phyloP scores from a whole-genome alignment of 2,797 vertebrate genomes.

The Mormyrops attenuatus region DNA sequence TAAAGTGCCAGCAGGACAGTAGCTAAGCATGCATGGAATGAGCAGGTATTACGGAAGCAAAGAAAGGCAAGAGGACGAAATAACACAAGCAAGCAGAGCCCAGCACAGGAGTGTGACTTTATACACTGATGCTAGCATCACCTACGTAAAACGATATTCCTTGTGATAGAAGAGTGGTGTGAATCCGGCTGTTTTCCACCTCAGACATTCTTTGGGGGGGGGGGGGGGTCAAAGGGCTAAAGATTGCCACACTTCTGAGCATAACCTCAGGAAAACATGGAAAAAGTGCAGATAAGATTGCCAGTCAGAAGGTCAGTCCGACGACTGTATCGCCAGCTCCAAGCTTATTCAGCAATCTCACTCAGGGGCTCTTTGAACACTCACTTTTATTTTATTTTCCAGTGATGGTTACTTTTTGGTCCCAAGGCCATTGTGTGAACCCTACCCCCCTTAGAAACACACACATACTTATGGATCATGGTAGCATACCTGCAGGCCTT shows the following conservation, averaged over 20 bases:
- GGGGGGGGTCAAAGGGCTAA: not conserved
- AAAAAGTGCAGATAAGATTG: conserved; percentile 17
- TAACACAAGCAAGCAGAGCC: conserved; percentile 47
- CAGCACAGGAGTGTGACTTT: conserved; percentile 38
- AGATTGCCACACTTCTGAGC: not conserved
- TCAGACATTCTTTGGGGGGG: not conserved
- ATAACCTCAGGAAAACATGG: not conserved
- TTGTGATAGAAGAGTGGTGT: not conserved
- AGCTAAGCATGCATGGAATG: not conserved
- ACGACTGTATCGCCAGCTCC: not conserved
- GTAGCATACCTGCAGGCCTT: not conserved
- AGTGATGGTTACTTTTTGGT: not conserved
- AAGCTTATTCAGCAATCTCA: not conserved
- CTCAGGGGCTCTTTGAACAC: not conserved
- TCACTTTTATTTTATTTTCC: not conserved
- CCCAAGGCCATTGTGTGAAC: not conserved
- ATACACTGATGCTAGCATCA: conserved; percentile 7
- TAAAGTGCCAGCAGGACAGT: not conserved
- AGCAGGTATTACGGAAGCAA: conserved; percentile 30
- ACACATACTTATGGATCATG: not conserved
- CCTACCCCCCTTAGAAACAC: not conserved
- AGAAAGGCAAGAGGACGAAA: conserved; percentile 42
- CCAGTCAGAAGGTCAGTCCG: conserved; percentile 10
- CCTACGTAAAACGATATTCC: not conserved
- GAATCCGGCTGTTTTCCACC: not conserved